Conservation (phyloP, 2,888 invertebrate species). For the Sepiola atlantica region DNA sequence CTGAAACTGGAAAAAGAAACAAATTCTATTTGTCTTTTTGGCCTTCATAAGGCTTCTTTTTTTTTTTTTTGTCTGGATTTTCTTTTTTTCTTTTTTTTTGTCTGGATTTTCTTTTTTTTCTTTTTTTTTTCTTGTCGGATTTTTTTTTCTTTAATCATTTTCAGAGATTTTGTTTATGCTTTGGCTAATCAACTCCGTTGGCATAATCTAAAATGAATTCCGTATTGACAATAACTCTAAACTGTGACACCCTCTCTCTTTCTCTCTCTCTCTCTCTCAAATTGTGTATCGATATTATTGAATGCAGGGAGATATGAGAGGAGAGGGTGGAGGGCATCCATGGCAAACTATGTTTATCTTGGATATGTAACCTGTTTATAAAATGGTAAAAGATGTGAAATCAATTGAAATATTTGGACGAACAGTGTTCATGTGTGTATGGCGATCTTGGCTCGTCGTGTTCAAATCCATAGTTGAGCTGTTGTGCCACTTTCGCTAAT, state of each 20-base stretch:
- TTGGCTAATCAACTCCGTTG: not conserved
- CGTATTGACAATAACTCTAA: not conserved
- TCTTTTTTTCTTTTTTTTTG: not conserved
- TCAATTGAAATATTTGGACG: not conserved
- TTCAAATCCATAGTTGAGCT: no score
- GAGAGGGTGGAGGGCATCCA: not conserved
- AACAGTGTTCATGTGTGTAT: not conserved
- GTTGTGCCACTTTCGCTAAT: no score
- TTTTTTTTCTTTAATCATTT: not conserved
- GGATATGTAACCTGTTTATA: not conserved
- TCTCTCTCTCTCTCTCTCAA: not conserved
- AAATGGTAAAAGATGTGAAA: not conserved
- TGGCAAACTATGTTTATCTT: not conserved
- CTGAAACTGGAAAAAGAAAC: not conserved
- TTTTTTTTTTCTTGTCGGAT: no score
- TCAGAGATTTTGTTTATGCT: not conserved
- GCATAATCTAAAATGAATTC: not conserved
- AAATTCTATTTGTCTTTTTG: not conserved
- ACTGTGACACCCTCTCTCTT: not conserved
- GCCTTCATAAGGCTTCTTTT: not conserved
- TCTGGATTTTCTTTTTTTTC: not conserved
- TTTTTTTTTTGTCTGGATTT: not conserved
- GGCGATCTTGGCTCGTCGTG: no score
- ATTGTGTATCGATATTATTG: not conserved
- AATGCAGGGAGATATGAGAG: not conserved